These are phyloP conservation scores for Neuroscelio doddi DNA, from an alignment of 2,888 invertebrate genomes.

Conservation along the genomic window DNA sequence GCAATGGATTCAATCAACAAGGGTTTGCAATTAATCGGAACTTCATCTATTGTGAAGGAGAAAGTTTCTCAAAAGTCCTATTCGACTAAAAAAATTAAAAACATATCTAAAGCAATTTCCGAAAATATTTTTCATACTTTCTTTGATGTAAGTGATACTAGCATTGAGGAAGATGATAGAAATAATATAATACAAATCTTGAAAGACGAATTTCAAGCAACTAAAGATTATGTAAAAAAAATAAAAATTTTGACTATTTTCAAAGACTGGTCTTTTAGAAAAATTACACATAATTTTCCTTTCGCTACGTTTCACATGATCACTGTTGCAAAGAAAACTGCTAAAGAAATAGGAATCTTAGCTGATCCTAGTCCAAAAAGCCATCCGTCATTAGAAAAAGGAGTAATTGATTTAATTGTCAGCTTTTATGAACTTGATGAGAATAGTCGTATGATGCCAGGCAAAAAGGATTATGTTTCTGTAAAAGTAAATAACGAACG, in stretches of 20 bases:
- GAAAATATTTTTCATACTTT: too few relatives aligned
- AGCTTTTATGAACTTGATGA: constrained; percentile 8
- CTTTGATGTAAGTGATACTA: too few relatives aligned
- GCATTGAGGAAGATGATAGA: too few relatives aligned
- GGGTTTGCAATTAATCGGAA: background rate
- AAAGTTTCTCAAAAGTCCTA: background rate
- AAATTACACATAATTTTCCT: constrained; percentile 2
- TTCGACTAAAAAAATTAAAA: background rate
- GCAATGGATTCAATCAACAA: background rate
- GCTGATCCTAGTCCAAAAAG: background rate
- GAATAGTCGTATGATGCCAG: constrained; percentile 15
- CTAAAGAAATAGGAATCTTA: background rate
- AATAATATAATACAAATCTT: too few relatives aligned
- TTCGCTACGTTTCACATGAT: background rate
- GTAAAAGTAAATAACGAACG: constrained; percentile 11
- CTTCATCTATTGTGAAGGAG: background rate
- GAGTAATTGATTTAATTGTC: background rate
- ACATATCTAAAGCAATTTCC: constrained; percentile 1
- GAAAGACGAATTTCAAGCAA: too few relatives aligned
- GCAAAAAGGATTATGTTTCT: constrained; percentile 22
- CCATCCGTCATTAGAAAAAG: constrained; percentile 1
- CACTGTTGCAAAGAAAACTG: background rate
- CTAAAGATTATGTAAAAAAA: too few relatives aligned
- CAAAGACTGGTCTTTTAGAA: background rate
- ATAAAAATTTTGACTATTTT: too few relatives aligned